Percentiles rank a stretch among this genome's conserved stretches.
Conservation (phyloP, 2,113 vertebrate species). For the Hydrolagus affinis region DNA sequence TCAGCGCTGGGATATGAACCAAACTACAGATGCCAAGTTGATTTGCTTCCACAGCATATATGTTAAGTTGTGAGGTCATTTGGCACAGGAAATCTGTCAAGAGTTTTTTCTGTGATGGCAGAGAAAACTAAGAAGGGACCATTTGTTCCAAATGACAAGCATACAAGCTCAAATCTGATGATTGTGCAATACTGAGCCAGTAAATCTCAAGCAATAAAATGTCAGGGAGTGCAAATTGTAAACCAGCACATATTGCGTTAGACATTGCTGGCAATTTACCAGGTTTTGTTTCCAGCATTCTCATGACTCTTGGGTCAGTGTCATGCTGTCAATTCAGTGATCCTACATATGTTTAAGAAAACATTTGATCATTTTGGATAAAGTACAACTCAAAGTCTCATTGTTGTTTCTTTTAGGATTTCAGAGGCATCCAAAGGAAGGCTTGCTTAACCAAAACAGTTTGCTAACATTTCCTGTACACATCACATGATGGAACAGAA, state of each 20-base stretch:
- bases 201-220: neutral
- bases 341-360: constrained; percentile 7
- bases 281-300: neutral
- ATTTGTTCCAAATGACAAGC: constrained; percentile 27
- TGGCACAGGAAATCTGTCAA: neutral
- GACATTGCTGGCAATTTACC: neutral
- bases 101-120: constrained; percentile 18
- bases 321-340: neutral
- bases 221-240: constrained; percentile 8
- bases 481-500: neutral
- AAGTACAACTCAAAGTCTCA: neutral
- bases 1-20: neutral
- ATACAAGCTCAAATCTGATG: constrained; percentile 22
- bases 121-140: constrained; percentile 7
- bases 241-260: neutral
- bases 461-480: neutral
- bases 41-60: neutral
- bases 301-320: neutral
- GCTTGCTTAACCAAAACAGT: neutral
- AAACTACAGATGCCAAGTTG: neutral
- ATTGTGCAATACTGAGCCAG: neutral
- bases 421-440: neutral
- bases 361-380: constrained; percentile 10
- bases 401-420: constrained; percentile 4
- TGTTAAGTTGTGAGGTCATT: constrained; percentile 19